A percentile compares a stretch with the other conserved stretches of the same genome.
These are phyloP conservation scores for Gephyroberyx darwinii DNA, from an alignment of 2,797 vertebrate genomes.

Conservation along the genomic window DNA sequence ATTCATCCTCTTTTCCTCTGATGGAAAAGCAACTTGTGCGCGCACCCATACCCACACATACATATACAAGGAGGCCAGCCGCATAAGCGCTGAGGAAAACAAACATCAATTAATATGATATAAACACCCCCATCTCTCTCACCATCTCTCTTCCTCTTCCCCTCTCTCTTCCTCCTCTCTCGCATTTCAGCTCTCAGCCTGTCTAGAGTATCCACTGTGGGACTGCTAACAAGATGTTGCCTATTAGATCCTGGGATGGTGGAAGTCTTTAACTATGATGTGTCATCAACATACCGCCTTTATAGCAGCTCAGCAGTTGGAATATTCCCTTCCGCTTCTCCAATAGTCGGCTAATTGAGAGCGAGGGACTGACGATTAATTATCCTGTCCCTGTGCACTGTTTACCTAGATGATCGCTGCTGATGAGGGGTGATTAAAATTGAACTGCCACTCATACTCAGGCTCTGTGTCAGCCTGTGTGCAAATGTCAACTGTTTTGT, in stretches of 20 bases:
- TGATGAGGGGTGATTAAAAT: constrained; percentile 72
- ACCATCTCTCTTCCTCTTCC: neutral
- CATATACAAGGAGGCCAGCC: neutral
- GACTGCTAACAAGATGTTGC: constrained; percentile 64
- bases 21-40: constrained; percentile 39
- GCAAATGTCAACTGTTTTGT: constrained; percentile 38
- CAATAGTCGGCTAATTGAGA: constrained; percentile 66
- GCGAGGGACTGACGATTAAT: constrained; percentile 71
- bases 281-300: constrained; percentile 64
- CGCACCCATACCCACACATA: constrained; percentile 10
- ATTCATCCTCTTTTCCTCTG: constrained; percentile 44
- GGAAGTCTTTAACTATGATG: constrained; percentile 66
- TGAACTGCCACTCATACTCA: constrained; percentile 65
- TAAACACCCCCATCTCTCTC: constrained; percentile 18
- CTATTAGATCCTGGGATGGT: constrained; percentile 59
- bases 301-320: constrained; percentile 55
- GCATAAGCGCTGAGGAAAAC: constrained; percentile 11
- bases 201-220: constrained; percentile 45
- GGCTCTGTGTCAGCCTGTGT: constrained; percentile 43
- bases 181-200: constrained; percentile 25
- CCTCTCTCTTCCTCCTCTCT: constrained; percentile 4
- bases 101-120: constrained; percentile 34
- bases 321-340: constrained; percentile 63
- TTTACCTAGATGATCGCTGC: constrained; percentile 66
- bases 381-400: constrained; percentile 56